These are phyloP conservation scores for Seriola rivoliana DNA, from an alignment of 2,113 vertebrate species.

Conservation along the genomic window DNA sequence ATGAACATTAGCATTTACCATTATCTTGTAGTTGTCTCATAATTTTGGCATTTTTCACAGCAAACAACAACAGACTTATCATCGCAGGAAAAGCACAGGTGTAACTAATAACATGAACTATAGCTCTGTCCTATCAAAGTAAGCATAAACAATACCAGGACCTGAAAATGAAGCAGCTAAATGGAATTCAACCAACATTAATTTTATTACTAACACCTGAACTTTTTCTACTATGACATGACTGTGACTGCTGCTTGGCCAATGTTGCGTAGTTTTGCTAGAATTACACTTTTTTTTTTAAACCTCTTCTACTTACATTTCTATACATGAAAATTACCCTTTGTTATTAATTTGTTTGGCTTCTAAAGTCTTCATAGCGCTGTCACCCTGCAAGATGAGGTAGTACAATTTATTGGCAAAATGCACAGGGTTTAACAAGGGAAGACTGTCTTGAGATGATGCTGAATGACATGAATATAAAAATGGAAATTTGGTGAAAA, in stretches of 20 bases:
- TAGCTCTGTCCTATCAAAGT: background rate
- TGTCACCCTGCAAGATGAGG: constrained; percentile 89
- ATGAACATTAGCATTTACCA: no score
- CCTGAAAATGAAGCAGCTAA: no score
- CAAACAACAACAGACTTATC: background rate
- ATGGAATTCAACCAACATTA: no score
- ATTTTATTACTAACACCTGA: no score
- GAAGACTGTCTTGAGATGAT: constrained; percentile 24
- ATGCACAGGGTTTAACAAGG: constrained; percentile 41
- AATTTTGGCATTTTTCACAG: background rate
- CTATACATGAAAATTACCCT: constrained; percentile 5
- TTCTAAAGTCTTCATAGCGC: constrained; percentile 85
- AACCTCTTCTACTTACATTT: constrained; percentile 9
- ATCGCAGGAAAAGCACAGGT: background rate
- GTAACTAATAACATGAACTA: background rate
- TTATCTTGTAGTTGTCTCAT: background rate
- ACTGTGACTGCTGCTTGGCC: background rate
- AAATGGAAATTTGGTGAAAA: constrained; percentile 2
- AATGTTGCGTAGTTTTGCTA: background rate
- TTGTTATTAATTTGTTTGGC: constrained; percentile 20
- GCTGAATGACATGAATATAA: constrained; percentile 10
- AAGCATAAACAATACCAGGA: background rate
- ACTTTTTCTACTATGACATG: no score
- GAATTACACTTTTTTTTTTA: constrained; percentile 1
- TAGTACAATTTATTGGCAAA: constrained; percentile 88